Evolutionary conservation across 2,113 vertebrate genomes (phyloP).

Genomic region (Gallinago undulata): DNA sequence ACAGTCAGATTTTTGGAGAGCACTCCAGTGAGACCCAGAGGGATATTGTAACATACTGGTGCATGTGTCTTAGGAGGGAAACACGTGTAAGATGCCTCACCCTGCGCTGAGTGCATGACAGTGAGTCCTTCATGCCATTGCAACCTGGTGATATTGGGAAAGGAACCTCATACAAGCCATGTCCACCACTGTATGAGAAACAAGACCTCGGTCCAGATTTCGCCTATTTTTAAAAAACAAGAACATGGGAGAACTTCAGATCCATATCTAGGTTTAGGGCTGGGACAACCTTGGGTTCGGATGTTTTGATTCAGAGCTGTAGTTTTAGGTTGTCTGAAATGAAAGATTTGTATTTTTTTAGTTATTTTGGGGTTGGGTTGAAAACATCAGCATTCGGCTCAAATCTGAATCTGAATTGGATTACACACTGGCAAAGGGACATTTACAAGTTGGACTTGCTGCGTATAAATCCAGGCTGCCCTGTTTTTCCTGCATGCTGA

Average conservation of each 20-base stretch:
- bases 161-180: background rate
- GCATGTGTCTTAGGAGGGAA: background rate
- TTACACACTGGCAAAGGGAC: background rate
- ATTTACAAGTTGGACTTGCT: background rate
- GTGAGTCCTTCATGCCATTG: fast-evolving
- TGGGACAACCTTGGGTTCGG: background rate
- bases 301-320: background rate
- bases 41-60: background rate
- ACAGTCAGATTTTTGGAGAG: background rate
- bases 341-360: background rate
- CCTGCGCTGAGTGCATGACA: fast-evolving
- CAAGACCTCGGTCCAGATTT: background rate
- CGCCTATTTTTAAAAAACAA: background rate
- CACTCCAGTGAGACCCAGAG: background rate
- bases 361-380: background rate
- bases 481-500: background rate
- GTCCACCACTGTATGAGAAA: background rate
- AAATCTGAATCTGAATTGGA: background rate
- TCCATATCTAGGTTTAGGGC: background rate
- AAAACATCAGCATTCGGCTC: background rate
- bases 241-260: background rate
- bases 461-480: background rate
- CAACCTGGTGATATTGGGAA: background rate
- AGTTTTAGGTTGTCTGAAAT: background rate
- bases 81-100: no score